Evolutionary conservation across 2,888 invertebrate genomes (phyloP), one percentile per base, ranked within the genome.

Genomic region (Homarus gammarus): DNA sequence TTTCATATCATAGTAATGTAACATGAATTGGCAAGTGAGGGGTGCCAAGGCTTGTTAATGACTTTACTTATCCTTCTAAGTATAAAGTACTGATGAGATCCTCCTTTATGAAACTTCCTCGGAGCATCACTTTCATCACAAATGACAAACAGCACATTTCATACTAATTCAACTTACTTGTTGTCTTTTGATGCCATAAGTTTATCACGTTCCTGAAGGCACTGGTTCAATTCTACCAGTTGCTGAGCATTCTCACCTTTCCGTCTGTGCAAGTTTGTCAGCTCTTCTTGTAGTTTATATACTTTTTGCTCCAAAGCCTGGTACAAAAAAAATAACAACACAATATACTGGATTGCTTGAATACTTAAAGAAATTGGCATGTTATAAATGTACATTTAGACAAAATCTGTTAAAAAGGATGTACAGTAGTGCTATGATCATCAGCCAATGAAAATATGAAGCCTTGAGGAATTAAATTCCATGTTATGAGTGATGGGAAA

Each of bases 211-310:
- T 98, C 97, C 94, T 98, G 97, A 51, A 91, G 87, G 86, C 87
- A 85, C 75, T 88, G 95, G 94, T 97, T 98, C 61, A 99, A 95
- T 94, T 97, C 98, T 91, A 99, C 97, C 92, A 99, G 97, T 94
- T 98, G 96, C 94, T 99, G 98, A 2, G 98, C 95, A 94, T 98
- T 98, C 95, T 99, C 98, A 73, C 98, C 98, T 94, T 97, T 96
- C 87, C 97, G 95, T 93, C 97, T 95, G 93, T 98, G 98, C 87
- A 99, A 94, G 87, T 97, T 97, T 0, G 98, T 98, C 56, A 99
- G 94, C 94, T 99, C 99, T 94, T 99, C 99, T 93, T 99, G 98
- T 93, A 98, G 96, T 22, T 95, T 95, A 91, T 97, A 95, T 79
- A 98, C 94, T 94, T 98, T 98, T 93, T 98, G 97, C 94, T 98